These are phyloP conservation scores for Chaenogobius annularis DNA, from an alignment of 2,113 vertebrate species.

Conservation along the genomic window DNA sequence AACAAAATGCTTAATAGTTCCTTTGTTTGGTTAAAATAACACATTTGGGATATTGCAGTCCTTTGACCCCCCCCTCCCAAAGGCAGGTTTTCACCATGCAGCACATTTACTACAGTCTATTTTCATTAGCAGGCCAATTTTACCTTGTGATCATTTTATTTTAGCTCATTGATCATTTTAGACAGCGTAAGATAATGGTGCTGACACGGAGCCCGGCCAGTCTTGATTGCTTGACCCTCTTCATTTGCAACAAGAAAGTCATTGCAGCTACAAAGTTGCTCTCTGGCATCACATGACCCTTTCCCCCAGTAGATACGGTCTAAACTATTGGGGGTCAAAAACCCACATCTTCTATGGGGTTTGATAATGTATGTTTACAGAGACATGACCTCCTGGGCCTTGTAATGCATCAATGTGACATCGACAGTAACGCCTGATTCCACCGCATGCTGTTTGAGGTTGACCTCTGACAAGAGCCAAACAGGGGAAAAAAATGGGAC, in stretches of 20 bases:
- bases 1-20: slow-evolving; percentile 4
- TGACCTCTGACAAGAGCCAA: slow-evolving; percentile 80
- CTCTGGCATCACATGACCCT: slow-evolving; percentile 59
- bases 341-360: slow-evolving; percentile 92
- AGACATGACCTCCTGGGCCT: slow-evolving; percentile 91
- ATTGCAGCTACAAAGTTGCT: slow-evolving; percentile 74
- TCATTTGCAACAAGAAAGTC: slow-evolving; percentile 84
- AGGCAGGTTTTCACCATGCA: slow-evolving; percentile 70
- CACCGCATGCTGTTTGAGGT: slow-evolving; percentile 74
- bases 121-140: slow-evolving; percentile 92
- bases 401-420: slow-evolving; percentile 97
- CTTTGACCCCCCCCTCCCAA: slow-evolving; percentile 49
- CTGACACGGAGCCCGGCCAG: slow-evolving; percentile 82
- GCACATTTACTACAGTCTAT: slow-evolving; percentile 81
- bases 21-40: slow-evolving; percentile 24
- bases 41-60: slow-evolving; percentile 33
- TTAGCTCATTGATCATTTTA: slow-evolving; percentile 90
- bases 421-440: slow-evolving; percentile 92
- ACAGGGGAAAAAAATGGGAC: slow-evolving; percentile 68
- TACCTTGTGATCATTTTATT: slow-evolving; percentile 90
- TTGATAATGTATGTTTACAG: slow-evolving; percentile 99
- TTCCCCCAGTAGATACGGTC: slow-evolving; percentile 69
- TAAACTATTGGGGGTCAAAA: slow-evolving; percentile 83
- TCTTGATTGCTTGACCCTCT: slow-evolving; percentile 92
- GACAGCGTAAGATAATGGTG: slow-evolving; percentile 83